Evolutionary conservation across 2,797 vertebrate genomes (phyloP).

Genomic region (Chelon auratus): DNA sequence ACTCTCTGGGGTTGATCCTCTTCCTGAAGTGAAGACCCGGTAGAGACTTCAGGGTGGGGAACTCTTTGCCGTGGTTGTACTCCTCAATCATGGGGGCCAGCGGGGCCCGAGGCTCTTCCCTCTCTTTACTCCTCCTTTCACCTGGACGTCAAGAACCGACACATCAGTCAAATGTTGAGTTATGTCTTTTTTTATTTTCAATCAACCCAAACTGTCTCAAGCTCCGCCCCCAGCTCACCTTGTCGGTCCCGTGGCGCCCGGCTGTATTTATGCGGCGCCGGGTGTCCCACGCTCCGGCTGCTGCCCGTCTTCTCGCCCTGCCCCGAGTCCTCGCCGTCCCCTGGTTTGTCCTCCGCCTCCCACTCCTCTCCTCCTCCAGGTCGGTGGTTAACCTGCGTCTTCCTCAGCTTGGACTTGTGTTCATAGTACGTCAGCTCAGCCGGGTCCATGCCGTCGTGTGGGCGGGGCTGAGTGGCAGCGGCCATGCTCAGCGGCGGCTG

Average conservation of each 20-base stretch:
- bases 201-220: neutral
- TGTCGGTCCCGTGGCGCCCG: slow-evolving; percentile 40
- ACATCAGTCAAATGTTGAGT: neutral
- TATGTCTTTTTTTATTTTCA: too few relatives aligned
- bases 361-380: slow-evolving; percentile 55
- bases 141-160: slow-evolving; percentile 29
- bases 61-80: slow-evolving; percentile 82
- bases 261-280: slow-evolving; percentile 37
- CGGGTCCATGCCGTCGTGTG: slow-evolving; percentile 75
- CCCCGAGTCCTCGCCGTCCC: neutral
- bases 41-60: slow-evolving; percentile 73
- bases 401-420: slow-evolving; percentile 96
- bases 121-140: slow-evolving; percentile 71
- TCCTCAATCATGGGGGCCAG: slow-evolving; percentile 76
- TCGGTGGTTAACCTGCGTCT: slow-evolving; percentile 91
- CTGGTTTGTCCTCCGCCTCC: slow-evolving; percentile 70
- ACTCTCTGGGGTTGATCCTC: slow-evolving; percentile 67
- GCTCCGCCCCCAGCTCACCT: slow-evolving; percentile 48
- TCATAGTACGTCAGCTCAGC: slow-evolving; percentile 93
- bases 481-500: slow-evolving; percentile 80
- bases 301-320: slow-evolving; percentile 7
- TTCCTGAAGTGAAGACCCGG: slow-evolving; percentile 75
- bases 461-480: slow-evolving; percentile 11
- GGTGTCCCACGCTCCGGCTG: neutral
- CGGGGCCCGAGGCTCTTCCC: slow-evolving; percentile 52